Evolutionary conservation across 1,140 invertebrate species (phyloP), one percentile per base, ranked within the genome.

Genomic region (Oncopodura yosiiana): DNA sequence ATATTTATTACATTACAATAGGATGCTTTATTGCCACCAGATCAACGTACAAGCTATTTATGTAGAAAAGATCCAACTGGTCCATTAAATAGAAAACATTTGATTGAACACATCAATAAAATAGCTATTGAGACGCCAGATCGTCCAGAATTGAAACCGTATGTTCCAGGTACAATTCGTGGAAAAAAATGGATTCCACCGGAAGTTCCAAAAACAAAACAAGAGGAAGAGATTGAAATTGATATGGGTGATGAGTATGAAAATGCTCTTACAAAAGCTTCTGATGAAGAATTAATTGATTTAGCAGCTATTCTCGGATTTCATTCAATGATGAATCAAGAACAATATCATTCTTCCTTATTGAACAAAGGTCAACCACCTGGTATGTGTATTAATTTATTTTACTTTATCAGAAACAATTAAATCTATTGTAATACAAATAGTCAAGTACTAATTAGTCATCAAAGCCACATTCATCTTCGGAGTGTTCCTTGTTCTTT

Each of bases 291-390:
- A 78, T 86, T 99, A 61, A 97, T 99, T 64, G 95, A 99, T 78
- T 78, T 99, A 66, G 95, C 95, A 93, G 94, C 93, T 75, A 95
- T 97, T 73, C 78, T 98, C 58, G 95, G 95, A 66, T 95, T 99
- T 77, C 94, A 98, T 74, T 97, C 94, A 45, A 96, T 99, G 88
- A 88, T 99, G 83, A 99, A 97, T 74, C 95, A 99, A 78, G 93
- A 96, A 70, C 95, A 99, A 73, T 99, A 96, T 73, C 92, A 98
- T 73, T 93, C 94, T 46, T 95, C 94, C 36, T 71, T 94, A 44
- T 70, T 90, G 52, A 93, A 93, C 74, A 92, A 91, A 73, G 86
- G 86, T 18, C 86, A 91, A 69, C 85, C 85, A 0, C 86, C 86
- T 53, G 90, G 87, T 85, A 86, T 88, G 68, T 92, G 89, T 63